Evolutionary conservation across 2,797 vertebrate genomes (phyloP), one percentile per base, ranked within the genome.

Genomic region (Sardinella longiceps): DNA sequence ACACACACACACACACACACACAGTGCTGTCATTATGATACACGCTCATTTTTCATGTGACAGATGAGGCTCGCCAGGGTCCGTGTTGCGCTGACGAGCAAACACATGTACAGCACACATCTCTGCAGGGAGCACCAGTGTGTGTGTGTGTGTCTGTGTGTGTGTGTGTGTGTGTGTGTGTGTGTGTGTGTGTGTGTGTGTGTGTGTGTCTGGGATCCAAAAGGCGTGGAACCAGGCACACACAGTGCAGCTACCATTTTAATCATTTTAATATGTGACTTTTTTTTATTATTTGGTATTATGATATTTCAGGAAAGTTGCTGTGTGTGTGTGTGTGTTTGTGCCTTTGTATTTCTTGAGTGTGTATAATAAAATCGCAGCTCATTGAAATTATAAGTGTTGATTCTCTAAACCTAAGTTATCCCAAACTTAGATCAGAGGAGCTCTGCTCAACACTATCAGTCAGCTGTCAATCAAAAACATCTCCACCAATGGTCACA

Each of bases 31-130:
- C 85, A 87, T 33, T 81, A 81, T 48, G 84, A 81, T 86, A 82
- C 83, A 30, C 90, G 90, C 90, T 91, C 88, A 87, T 92, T 93
- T 94, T 93, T 93, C 91, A 92, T 86, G 87, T 92, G 93, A 94
- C 91, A 91, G 93, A 95, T 92, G 94, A 93, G 91, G 91, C 88
- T 89, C 91, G 87, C 90, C 91, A 90, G 86, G 56, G 56, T 86
- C 85, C 56, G 84, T 85, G 89, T 90, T 90, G 91, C 90, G 87
- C 89, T 87, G 91, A 89, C 89, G 85, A 87, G 87, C 80, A 84
- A 86, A 37, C 88, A 90, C 90, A 91, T 90, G 91, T 91, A 91
- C 86, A 25, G 88, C 91, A 84, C 90, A 85, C 87, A 89, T 90
- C 91, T 9, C 92, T 6, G 88, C 90, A 46, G 90, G 93, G 84